These are phyloP conservation scores for Brachionus plicatilis DNA, from an alignment of 1,140 invertebrate species.

Conservation along the genomic window DNA sequence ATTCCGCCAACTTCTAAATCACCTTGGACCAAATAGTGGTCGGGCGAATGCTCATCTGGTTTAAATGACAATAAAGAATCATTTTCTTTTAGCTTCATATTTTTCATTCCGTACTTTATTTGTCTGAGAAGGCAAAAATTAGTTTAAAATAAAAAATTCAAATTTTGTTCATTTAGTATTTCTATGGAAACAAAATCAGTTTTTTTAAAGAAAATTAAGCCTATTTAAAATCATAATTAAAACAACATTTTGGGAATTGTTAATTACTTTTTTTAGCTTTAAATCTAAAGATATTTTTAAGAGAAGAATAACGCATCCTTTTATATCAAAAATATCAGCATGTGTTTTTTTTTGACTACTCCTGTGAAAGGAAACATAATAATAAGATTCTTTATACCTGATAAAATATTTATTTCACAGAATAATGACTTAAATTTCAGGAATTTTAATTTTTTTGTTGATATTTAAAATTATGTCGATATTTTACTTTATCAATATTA, in stretches of 20 bases:
- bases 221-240: neutral
- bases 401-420: too few relatives aligned
- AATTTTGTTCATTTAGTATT: neutral
- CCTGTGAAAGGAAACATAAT: neutral
- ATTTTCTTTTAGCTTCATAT: neutral
- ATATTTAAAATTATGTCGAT: too few relatives aligned
- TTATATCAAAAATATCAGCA: neutral
- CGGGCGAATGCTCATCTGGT: neutral
- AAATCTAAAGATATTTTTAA: neutral
- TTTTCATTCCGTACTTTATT: neutral
- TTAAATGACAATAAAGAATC: neutral
- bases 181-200: neutral
- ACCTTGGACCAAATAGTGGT: conserved; percentile 1
- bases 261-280: neutral
- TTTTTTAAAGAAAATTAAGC: neutral
- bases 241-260: neutral
- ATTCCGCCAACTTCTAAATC: neutral
- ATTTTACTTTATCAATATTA: too few relatives aligned
- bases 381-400: neutral
- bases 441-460: too few relatives aligned
- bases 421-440: neutral
- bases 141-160: neutral
- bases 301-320: neutral
- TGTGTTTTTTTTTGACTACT: neutral
- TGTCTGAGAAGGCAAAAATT: neutral